Evolutionary conservation across 1,140 invertebrate genomes (phyloP).

Genomic region (Streblospio benedicti): DNA sequence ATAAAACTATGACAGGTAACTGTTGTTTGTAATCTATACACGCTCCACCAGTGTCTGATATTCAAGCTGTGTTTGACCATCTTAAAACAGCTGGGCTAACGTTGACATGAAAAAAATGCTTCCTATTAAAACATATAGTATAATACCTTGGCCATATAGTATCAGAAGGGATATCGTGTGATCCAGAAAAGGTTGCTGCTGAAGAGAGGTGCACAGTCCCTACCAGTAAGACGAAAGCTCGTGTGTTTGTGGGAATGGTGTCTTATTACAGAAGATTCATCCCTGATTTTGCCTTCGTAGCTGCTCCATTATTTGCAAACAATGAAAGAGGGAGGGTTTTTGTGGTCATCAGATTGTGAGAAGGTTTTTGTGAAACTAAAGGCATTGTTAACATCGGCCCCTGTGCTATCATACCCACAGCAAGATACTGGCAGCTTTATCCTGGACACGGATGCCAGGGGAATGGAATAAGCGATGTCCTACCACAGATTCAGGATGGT

Average conservation of each 20-base stretch:
- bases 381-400: not conserved
- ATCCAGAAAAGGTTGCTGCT: too few species aligned
- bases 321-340: conserved; percentile 4
- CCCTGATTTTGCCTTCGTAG: conserved; percentile 15
- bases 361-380: conserved; percentile 11
- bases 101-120: too few species aligned
- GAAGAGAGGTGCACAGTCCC: too few species aligned
- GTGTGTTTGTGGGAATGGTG: conserved; percentile 38
- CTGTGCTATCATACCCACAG: conserved; percentile 27
- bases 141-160: too few species aligned
- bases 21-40: too few species aligned
- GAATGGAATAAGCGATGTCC: conserved; percentile 39
- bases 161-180: too few species aligned
- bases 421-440: conserved; percentile 34
- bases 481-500: conserved; percentile 39
- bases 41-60: too few species aligned
- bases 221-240: conserved; percentile 32
- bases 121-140: conserved; percentile 15
- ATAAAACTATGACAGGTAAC: too few species aligned
- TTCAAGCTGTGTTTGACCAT: too few species aligned
- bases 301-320: conserved; percentile 3
- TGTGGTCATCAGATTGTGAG: not conserved
- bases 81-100: too few species aligned
- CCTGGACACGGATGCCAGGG: conserved; percentile 46
- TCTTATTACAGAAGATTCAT: conserved; percentile 46